phyloP scores from a whole-genome alignment of 2,888 invertebrate genomes.

The Eristalinus sepulchralis region DNA sequence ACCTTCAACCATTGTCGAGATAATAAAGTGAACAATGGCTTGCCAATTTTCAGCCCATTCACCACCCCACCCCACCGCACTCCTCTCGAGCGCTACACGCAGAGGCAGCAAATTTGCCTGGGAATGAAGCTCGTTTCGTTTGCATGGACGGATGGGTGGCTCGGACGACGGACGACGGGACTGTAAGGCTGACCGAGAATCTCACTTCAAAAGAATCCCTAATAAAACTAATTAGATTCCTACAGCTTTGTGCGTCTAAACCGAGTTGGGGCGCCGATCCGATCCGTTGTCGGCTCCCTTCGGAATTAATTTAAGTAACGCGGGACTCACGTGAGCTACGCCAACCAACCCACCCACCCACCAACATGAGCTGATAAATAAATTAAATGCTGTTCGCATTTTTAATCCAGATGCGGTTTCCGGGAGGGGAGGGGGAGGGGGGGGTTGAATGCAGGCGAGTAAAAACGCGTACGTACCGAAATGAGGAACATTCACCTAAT shows the following conservation, averaged over 20 bases:
- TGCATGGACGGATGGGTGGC: neutral
- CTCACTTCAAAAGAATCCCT: conserved; percentile 48
- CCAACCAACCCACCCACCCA: neutral
- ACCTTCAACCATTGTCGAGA: conserved; percentile 43
- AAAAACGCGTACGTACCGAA: neutral
- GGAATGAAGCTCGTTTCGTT: neutral
- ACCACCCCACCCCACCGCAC: neutral
- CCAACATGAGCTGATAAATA: conserved; percentile 23
- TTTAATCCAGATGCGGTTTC: neutral
- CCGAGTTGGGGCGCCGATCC: neutral
- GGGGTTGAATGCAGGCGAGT: neutral
- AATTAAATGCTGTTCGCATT: conserved; percentile 30
- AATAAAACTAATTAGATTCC: conserved; percentile 62
- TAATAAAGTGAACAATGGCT: conserved; percentile 46
- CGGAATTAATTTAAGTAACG: neutral
- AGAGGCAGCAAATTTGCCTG: neutral
- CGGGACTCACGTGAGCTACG: neutral
- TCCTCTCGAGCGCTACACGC: neutral
- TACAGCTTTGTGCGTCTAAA: conserved; percentile 19
- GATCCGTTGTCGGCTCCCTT: neutral
- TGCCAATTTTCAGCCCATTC: conserved; percentile 50
- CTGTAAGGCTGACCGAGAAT: neutral
- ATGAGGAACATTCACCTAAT: neutral
- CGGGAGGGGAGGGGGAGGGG: neutral
- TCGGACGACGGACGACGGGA: neutral